These are phyloP conservation scores for Caenorhabditis japonica DNA, from an alignment of 2,888 invertebrate species.

Conservation along the genomic window DNA sequence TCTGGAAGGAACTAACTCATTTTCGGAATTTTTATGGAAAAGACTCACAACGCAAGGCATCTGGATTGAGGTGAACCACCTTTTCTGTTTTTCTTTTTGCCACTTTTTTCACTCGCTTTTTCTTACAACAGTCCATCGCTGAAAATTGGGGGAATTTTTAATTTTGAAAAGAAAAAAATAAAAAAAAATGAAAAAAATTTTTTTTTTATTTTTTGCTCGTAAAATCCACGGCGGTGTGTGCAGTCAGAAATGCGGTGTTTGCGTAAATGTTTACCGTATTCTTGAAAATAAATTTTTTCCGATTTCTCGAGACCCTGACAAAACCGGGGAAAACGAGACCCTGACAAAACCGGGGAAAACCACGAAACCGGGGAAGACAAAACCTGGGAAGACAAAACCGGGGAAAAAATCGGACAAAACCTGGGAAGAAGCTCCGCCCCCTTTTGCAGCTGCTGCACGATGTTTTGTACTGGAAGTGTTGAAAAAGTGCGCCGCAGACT, in stretches of 20 bases:
- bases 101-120: conserved; percentile 30
- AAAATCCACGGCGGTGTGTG: not conserved
- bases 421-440: no score
- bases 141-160: not conserved
- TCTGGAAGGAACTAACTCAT: conserved; percentile 16
- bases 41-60: conserved; percentile 38
- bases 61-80: conserved; percentile 32
- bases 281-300: not conserved
- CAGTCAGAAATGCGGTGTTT: conserved; percentile 16
- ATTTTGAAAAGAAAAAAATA: conserved; percentile 1
- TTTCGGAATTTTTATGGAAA: not conserved
- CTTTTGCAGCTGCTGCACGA: no score
- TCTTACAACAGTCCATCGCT: conserved; percentile 26
- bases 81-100: conserved; percentile 25
- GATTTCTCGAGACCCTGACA: no score
- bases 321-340: no score
- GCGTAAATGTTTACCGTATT: conserved; percentile 32
- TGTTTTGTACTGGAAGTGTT: no score
- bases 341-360: no score
- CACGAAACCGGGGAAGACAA: no score
- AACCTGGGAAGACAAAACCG: no score
- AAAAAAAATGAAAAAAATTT: conserved; percentile 11
- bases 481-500: no score
- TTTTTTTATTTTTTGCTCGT: conserved; percentile 15
- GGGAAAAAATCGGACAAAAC: no score